Conservation (phyloP, 2,888 invertebrate genomes). For the Tuberolachnus salignus region DNA sequence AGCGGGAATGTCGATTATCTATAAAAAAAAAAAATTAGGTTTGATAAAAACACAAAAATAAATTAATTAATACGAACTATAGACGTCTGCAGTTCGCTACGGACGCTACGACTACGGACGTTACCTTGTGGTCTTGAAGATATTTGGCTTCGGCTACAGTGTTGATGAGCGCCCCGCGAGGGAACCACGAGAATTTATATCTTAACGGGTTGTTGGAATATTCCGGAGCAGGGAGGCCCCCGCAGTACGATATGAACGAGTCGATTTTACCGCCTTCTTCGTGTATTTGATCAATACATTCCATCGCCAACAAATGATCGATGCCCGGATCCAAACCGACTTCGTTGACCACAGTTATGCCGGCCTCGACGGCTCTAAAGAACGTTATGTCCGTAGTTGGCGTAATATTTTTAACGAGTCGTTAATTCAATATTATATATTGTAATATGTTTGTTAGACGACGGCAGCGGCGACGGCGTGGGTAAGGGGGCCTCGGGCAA, state of each 20-base stretch:
- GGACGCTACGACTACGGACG: slow-evolving; percentile 31
- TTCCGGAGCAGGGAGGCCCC: slow-evolving; percentile 96
- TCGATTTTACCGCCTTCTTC: slow-evolving; percentile 88
- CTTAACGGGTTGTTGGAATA: slow-evolving; percentile 87
- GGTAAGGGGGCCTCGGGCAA: too few species aligned
- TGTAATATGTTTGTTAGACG: too few species aligned
- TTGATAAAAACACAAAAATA: slow-evolving; percentile 9
- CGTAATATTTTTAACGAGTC: background rate
- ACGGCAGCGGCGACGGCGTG: too few species aligned
- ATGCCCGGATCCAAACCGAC: slow-evolving; percentile 99
- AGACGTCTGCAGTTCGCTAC: too few species aligned
- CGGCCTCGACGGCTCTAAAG: slow-evolving; percentile 82
- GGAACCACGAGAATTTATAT: slow-evolving; percentile 97
- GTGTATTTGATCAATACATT: slow-evolving; percentile 93
- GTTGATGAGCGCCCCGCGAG: slow-evolving; percentile 88
- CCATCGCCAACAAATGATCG: slow-evolving; percentile 94
- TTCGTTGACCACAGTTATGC: slow-evolving; percentile 93
- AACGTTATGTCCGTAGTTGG: too few species aligned
- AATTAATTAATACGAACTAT: slow-evolving; percentile 2
- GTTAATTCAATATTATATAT: too few species aligned
- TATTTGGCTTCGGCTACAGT: slow-evolving; percentile 90
- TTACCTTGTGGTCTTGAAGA: slow-evolving; percentile 78
- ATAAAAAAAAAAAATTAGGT: slow-evolving; percentile 51
- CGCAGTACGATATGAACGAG: slow-evolving; percentile 96
- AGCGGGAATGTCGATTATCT: slow-evolving; percentile 85